Evolutionary conservation across 2,113 vertebrate species (phyloP).

Genomic region (Formicarius rufipectus): DNA sequence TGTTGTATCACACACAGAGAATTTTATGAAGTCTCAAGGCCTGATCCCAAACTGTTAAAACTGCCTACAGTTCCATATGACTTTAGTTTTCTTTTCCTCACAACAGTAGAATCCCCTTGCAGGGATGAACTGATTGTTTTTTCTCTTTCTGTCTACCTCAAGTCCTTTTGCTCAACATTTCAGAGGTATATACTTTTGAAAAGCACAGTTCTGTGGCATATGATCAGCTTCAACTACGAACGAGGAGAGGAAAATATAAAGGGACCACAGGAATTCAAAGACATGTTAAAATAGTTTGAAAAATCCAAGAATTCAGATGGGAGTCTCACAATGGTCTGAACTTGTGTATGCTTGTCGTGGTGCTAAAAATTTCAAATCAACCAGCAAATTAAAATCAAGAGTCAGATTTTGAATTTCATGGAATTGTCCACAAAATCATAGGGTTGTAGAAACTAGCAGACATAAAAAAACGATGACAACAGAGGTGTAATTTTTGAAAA

Average conservation of each 20-base stretch:
- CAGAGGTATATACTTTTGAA: background rate
- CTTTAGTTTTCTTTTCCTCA: background rate
- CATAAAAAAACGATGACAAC: background rate
- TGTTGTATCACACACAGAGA: background rate
- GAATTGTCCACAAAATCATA: background rate
- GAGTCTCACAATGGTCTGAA: background rate
- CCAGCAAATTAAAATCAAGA: slow-evolving; percentile 40
- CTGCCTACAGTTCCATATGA: background rate
- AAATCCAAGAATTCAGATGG: slow-evolving; percentile 38
- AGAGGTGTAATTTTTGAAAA: background rate
- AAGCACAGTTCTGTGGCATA: background rate
- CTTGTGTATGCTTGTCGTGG: background rate
- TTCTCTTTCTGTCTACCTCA: background rate
- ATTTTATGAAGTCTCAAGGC: background rate
- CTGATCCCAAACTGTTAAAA: background rate
- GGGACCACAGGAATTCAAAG: slow-evolving; percentile 1
- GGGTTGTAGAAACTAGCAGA: background rate
- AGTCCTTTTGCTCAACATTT: background rate
- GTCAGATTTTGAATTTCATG: background rate
- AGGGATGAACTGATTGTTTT: background rate
- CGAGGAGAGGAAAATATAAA: background rate
- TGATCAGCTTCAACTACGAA: background rate
- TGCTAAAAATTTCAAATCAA: slow-evolving; percentile 18
- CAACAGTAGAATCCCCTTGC: background rate
- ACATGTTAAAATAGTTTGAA: background rate